Conservation (phyloP, 1,140 invertebrate species). For the Trachelipus rathkii region DNA sequence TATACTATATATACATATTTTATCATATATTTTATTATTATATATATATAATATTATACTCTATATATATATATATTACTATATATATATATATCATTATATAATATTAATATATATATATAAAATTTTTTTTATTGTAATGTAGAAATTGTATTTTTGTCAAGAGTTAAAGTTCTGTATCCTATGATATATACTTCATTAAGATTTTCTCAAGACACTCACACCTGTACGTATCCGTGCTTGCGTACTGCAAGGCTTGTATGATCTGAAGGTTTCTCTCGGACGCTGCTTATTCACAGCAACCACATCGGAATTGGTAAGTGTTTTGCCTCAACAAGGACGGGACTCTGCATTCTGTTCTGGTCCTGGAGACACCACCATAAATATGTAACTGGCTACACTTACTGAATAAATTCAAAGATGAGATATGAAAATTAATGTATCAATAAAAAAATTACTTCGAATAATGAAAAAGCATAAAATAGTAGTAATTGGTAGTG, state of each 20-base stretch:
- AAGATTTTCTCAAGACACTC: neutral
- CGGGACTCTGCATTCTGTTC: constrained; percentile 74
- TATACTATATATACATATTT: constrained; percentile 27
- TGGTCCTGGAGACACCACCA: constrained; percentile 60
- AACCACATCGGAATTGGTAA: constrained; percentile 86
- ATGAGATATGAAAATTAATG: too few relatives aligned
- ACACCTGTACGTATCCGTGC: constrained; percentile 77
- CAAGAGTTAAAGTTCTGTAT: too few relatives aligned
- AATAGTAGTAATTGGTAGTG: too few relatives aligned
- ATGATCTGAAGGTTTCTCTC: constrained; percentile 79
- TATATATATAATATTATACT: constrained; percentile 23
- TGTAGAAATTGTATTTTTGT: too few relatives aligned
- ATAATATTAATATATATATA: too few relatives aligned
- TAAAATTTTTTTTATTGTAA: too few relatives aligned
- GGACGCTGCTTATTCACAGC: constrained; percentile 93
- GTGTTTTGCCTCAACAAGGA: constrained; percentile 85
- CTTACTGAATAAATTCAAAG: too few relatives aligned
- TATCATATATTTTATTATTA: too few relatives aligned
- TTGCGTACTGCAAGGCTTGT: constrained; percentile 78
- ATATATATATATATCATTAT: too few relatives aligned
- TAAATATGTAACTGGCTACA: neutral
- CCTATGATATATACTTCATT: neutral
- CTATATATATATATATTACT: neutral
- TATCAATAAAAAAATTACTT: too few relatives aligned
- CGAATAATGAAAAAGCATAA: too few relatives aligned